Conservation (phyloP, 2,797 vertebrate species). For the Platyrinchus mystaceus region DNA sequence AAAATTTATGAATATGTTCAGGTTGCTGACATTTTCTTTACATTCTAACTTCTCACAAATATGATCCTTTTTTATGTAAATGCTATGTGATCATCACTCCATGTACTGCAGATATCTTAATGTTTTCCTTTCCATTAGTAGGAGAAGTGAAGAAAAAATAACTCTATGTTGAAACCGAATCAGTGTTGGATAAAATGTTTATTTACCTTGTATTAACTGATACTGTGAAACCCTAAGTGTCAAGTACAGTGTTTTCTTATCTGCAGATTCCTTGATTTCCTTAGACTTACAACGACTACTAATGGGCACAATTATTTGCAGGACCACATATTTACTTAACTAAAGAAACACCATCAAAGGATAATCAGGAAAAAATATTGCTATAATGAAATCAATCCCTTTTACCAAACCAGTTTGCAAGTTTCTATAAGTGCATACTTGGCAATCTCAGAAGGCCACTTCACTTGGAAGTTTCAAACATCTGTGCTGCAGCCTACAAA, state of each 20-base stretch:
- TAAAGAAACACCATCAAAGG: neutral
- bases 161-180: neutral
- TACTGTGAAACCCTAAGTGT: neutral
- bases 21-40: neutral
- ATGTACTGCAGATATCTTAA: neutral
- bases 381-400: neutral
- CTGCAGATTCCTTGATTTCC: neutral
- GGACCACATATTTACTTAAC: neutral
- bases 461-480: neutral
- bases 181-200: neutral
- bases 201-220: neutral
- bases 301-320: neutral
- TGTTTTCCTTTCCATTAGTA: neutral
- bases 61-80: neutral
- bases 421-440: neutral
- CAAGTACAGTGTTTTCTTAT: neutral
- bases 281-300: neutral
- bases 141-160: neutral
- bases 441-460: neutral
- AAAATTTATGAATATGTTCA: neutral
- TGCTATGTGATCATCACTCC: neutral
- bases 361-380: neutral
- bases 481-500: constrained; percentile 4
- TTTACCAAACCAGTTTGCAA: neutral
- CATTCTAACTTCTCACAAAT: neutral